A percentile compares a stretch with the other conserved stretches of the same genome.
Conservation (phyloP, 1,140 invertebrate genomes). For the Harpegnathos saltator region DNA sequence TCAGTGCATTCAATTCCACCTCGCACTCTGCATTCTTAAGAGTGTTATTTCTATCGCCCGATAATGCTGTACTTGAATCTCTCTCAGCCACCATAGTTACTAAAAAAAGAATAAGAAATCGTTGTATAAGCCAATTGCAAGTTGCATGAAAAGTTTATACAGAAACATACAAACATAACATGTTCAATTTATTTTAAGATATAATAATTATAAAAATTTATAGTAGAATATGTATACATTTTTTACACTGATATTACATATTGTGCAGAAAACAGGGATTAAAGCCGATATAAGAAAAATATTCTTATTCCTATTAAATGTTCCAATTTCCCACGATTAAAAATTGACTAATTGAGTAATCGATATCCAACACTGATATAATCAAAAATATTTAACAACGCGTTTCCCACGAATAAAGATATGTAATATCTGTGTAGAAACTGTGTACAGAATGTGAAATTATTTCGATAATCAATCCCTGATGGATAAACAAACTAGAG, state of each 20-base stretch:
- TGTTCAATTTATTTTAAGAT: slow-evolving; percentile 29
- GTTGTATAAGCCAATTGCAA: slow-evolving; percentile 12
- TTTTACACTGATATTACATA: slow-evolving; percentile 16
- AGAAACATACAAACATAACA: slow-evolving; percentile 43
- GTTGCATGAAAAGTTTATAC: slow-evolving; percentile 1
- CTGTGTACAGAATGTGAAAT: too few relatives aligned
- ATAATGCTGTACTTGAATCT: slow-evolving; percentile 54
- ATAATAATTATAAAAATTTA: slow-evolving; percentile 13
- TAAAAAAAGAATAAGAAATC: slow-evolving; percentile 66
- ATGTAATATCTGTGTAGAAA: too few relatives aligned
- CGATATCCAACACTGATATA: too few relatives aligned
- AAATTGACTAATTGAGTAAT: too few relatives aligned
- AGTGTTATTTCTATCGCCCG: slow-evolving; percentile 66
- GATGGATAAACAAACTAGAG: too few relatives aligned
- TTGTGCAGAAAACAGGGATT: background rate
- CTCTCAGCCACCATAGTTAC: slow-evolving; percentile 67
- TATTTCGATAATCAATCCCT: too few relatives aligned
- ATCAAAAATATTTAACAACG: too few relatives aligned
- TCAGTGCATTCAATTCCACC: slow-evolving; percentile 84
- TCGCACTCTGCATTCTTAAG: slow-evolving; percentile 80
- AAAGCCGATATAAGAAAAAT: too few relatives aligned
- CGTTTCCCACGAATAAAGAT: too few relatives aligned
- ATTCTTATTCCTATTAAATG: too few relatives aligned
- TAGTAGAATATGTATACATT: slow-evolving; percentile 19
- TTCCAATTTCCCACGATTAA: too few relatives aligned